Evolutionary conservation across 1,140 invertebrate genomes (phyloP), one percentile per base, ranked within the genome.

Genomic region (Subanguina moxae): DNA sequence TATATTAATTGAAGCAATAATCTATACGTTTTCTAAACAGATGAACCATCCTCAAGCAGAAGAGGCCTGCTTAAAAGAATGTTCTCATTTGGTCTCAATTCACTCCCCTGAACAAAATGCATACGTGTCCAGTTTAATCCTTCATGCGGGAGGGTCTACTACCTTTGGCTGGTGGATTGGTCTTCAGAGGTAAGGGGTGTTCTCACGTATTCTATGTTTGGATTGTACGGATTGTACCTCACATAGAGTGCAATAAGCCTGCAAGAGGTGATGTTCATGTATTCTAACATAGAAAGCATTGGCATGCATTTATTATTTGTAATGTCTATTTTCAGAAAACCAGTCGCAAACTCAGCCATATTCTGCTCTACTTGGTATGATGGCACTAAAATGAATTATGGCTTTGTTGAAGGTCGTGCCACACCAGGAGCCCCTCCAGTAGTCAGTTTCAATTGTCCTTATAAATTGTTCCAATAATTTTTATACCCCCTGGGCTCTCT

Each of bases 291-390:
- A 5, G 32, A 38, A 38, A 38, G 17, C 3, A 25, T 52, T 52
- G 3, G 23, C 48, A 52, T 45, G 11, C 11, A 45, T 45, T 45
- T 45, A 52, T 52, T 52, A 52, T 5, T 38, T 38, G 32, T 38
- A 38, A 45, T 13, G n/a, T 45, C n/a, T 45, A 45, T 52, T 52
- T 52, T 52, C 3, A 52, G 48, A 52, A 52, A 19, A 52, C n/a
- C 48, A 7, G 15, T 52, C 23, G 48, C 23, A 52, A 25, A 7
- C 8, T 15, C 17, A 15, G 17, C 48, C n/a, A 52, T n/a, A 52
- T 52, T 52, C 23, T 8, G 23, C 23, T 21, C n/a, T 15, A 52
- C 48, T 52, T 52, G 48, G 48, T 15, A 52, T 15, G 48, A 52
- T 15, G 15, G 48, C n/a, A 52, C 48, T 25, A 52, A 52, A 52